Evolutionary conservation across 2,113 vertebrate genomes (phyloP).

Genomic region (Castor canadensis): DNA sequence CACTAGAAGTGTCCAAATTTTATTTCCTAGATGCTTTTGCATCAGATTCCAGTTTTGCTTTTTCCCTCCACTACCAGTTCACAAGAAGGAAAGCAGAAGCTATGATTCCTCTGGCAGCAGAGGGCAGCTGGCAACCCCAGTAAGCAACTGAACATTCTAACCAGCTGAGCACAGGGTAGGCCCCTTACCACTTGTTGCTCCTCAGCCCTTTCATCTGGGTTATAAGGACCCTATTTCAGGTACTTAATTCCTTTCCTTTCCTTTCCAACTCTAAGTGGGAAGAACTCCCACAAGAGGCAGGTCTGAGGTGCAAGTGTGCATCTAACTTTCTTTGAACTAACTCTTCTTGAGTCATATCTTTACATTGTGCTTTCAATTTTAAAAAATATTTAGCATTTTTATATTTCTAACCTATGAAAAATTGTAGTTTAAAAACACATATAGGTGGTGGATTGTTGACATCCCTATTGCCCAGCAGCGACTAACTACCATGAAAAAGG

Average conservation of each 20-base stretch:
- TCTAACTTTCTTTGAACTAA: background rate
- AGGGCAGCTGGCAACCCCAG: accelerated
- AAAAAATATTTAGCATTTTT: no score
- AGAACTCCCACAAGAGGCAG: background rate
- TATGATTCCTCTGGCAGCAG: background rate
- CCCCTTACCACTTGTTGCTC: no score
- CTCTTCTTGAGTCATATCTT: no score
- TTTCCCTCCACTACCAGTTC: background rate
- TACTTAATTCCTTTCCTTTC: background rate
- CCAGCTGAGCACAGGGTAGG: background rate
- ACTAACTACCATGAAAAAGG: no score
- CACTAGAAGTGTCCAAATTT: background rate
- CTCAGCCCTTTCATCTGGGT: background rate
- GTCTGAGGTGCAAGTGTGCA: background rate
- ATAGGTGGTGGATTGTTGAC: no score
- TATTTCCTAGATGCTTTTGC: background rate
- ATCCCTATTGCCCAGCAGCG: no score
- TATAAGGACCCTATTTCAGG: background rate
- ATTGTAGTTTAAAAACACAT: no score
- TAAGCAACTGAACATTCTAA: background rate
- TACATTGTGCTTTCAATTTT: background rate
- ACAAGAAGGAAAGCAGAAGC: background rate
- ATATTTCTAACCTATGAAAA: background rate
- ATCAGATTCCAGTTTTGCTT: background rate
- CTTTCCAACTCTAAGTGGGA: background rate